Base-by-base conservation (phyloP, 2,888 invertebrate species). In the Ophion slaviceki region DNA sequence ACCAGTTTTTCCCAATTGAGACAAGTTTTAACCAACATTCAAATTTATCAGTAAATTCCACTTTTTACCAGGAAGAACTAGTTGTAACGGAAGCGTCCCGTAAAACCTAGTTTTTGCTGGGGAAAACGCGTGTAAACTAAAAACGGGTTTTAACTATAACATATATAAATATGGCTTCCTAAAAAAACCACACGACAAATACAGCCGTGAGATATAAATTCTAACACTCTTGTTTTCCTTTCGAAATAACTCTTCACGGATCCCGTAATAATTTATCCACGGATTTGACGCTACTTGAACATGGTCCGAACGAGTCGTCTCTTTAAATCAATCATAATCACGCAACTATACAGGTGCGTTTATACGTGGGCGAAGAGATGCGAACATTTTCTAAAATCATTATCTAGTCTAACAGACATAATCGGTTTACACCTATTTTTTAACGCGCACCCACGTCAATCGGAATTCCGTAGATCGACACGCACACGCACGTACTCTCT, bases 311-410 rank as follows among this genome's bases (percentile, higher is more conserved):
- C 53, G 17, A 53, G 17, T 17, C 53, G 53, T 53, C 53, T 14
- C 53, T 53, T 2, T 2, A 53, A 53, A 53, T 53, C 53, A 53
- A 53, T 40, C 40, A 40, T 40, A 40, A 40, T 7, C 8, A 40
- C 40, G 40, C 40, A 40, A 7, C 40, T 40, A 40, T 40, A 40
- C 4, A 5, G 17, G 67, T 85, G 32, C 47, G 68, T 59, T 47
- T 53, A 68, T 75, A 68, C 66, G 74, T 68, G 80, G 80, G 78
- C 64, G 81, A 61, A 81, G 61, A 84, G 71, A 82, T 59, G 80
- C 59, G 81, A 79, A 85, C 78, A 85, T 74, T 82, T 79, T 47
- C 81, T 84, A 82, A 70, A 75, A 71, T 61, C 62, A 85, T 80
- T 67, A 74, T 74, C 77, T 85, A 82, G 74, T 70, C 81, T 81